A percentile compares a stretch with the other conserved stretches of the same genome.
These are phyloP conservation scores for Coptotermes formosanus DNA, from an alignment of 1,140 invertebrate genomes.

Conservation along the genomic window DNA sequence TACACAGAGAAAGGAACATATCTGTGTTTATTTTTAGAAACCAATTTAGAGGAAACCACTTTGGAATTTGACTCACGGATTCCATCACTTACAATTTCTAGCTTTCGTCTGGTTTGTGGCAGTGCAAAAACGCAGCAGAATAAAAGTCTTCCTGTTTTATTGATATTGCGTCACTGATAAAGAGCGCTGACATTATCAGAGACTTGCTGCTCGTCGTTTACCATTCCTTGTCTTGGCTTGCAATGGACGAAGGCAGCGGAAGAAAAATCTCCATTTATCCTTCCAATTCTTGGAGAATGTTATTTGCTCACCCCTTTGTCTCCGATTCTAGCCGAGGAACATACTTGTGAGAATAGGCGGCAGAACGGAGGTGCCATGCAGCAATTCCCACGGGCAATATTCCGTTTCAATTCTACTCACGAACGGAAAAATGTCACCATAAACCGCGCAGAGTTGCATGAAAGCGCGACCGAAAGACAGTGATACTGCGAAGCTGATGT, in stretches of 20 bases:
- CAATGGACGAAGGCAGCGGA: background rate
- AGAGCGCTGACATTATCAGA: background rate
- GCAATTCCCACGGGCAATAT: conserved; percentile 11
- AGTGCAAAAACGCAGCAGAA: no score
- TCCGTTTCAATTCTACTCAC: conserved; percentile 15
- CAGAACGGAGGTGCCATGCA: background rate
- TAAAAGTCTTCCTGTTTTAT: no score
- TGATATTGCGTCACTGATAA: no score
- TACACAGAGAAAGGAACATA: no score
- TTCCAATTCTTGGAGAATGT: background rate
- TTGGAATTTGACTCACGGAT: no score
- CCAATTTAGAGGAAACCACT: no score
- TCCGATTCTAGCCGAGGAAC: background rate
- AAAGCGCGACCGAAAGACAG: background rate
- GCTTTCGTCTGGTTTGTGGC: no score
- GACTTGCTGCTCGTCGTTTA: background rate
- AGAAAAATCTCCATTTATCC: background rate
- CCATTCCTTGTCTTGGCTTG: background rate
- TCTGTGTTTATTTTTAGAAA: no score
- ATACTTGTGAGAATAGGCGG: background rate
- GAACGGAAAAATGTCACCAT: conserved; percentile 16
- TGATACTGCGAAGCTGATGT: background rate
- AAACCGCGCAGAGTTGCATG: background rate
- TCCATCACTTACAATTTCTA: no score
- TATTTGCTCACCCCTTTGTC: background rate